Evolutionary conservation across 2,888 invertebrate species (phyloP), one percentile per base, ranked within the genome.

Genomic region (Amphipoea oculea): DNA sequence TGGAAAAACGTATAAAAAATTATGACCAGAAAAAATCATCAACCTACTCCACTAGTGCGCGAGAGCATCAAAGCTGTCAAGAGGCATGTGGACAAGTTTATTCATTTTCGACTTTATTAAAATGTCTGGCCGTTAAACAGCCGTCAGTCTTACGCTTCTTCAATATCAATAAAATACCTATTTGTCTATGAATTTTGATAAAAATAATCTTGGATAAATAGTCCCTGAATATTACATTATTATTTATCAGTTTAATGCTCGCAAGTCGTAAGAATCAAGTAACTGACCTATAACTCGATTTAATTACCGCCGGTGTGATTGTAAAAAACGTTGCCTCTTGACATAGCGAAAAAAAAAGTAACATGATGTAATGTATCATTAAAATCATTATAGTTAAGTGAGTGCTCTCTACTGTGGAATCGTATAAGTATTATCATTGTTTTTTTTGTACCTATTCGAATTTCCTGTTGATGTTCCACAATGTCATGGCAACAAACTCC

Each of bases 281-380:
- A 73, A 84, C 79, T 84, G 85, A 84, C 79, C 82, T 85, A 82
- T 69, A 73, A 78, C 66, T 74, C 14, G 54, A 54, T 69, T 65
- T 74, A 80, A 80, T 78, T 66, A 75, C 74, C 68, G 51, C 74
- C 68, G 51, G 48, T 6, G 29, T 72, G 54, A 66, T 76, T 79
- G 60, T 74, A 79, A 86, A 76, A 83, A 78, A 69, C 4, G 2
- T 48, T 83, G 76, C 29, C 54, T 51, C 74, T 74, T 74, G 54
- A 73, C 54, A 65, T 62, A 57, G 62, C 20, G 63, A 40, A 73
- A 40, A 85, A 57, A 57, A 86, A 83, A 83, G 66, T 20, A 40
- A 45, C 65, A 79, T 85, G 85, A 83, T 86, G 85, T 85, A 85
- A 84, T 76, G 73, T 83, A 71, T 73, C 62, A 79, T 76, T 82